Conservation (phyloP, 2,797 vertebrate species). For the Mus minutoides region DNA sequence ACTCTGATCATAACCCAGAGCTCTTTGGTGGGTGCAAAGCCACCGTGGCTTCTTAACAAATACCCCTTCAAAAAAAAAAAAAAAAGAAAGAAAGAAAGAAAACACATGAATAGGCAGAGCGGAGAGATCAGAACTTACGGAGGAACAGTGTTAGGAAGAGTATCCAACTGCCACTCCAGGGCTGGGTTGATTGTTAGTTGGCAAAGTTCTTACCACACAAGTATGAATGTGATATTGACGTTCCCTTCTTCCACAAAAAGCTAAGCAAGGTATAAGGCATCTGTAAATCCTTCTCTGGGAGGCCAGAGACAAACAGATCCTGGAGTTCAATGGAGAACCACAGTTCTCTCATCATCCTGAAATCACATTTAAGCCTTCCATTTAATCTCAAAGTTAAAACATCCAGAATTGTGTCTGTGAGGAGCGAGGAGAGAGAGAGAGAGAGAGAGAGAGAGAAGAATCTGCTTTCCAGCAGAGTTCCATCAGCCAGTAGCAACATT, state of each 20-base stretch:
- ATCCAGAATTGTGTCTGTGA: conserved; percentile 27
- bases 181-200: not conserved
- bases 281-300: not conserved
- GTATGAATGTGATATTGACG: not conserved
- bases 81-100: too few relatives aligned
- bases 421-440: not conserved
- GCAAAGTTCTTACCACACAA: not conserved
- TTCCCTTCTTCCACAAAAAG: not conserved
- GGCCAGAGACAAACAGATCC: not conserved
- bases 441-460: not conserved
- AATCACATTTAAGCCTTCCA: not conserved
- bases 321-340: conserved; percentile 35
- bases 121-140: not conserved
- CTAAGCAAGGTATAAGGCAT: not conserved
- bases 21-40: not conserved
- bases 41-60: not conserved
- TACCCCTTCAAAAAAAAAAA: not conserved
- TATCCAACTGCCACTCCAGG: not conserved
- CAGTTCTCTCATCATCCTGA: conserved; percentile 60
- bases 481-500: not conserved
- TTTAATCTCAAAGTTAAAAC: conserved; percentile 20
- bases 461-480: not conserved
- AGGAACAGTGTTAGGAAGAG: not conserved
- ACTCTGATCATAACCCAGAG: not conserved
- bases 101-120: not conserved